A percentile compares a stretch with the other conserved stretches of the same genome.
Conservation (phyloP, 2,797 vertebrate species). For the Gallirallus australis region DNA sequence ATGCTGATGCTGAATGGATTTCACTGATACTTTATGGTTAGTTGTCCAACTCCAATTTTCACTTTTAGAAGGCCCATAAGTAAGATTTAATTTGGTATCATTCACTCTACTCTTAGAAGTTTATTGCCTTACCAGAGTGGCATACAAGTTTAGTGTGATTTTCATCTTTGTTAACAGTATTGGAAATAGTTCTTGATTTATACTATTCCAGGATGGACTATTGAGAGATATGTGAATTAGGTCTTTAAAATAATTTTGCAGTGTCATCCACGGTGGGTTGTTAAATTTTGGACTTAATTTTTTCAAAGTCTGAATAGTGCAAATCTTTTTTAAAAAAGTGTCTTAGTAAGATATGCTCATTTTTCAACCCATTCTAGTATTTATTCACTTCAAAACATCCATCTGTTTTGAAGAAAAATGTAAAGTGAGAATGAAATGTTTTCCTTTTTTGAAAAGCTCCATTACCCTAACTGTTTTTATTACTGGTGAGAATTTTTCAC, state of each 20-base stretch:
- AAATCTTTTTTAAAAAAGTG: neutral
- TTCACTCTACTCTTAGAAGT: neutral
- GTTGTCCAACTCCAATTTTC: neutral
- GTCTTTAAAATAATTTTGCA: neutral
- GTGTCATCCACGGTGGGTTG: neutral
- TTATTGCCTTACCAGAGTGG: neutral
- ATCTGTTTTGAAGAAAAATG: slow-evolving; percentile 57
- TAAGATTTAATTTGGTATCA: neutral
- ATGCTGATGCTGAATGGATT: neutral
- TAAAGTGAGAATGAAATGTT: slow-evolving; percentile 45
- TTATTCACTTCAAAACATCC: slow-evolving; percentile 35
- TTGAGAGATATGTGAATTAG: neutral
- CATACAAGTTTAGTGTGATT: neutral
- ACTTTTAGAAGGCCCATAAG: neutral
- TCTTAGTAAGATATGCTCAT: neutral
- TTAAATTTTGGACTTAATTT: neutral
- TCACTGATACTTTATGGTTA: neutral
- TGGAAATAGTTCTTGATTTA: neutral
- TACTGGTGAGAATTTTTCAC: slow-evolving; percentile 58
- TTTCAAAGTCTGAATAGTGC: neutral
- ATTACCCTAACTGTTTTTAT: slow-evolving; percentile 53
- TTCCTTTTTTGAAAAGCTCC: slow-evolving; percentile 53
- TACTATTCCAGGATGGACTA: neutral
- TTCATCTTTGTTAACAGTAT: neutral
- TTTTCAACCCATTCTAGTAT: slow-evolving; percentile 16